Percentiles rank a stretch among this genome's conserved stretches.
These are phyloP conservation scores for Tubulanus polymorphus DNA, from an alignment of 2,888 invertebrate species.

Conservation along the genomic window DNA sequence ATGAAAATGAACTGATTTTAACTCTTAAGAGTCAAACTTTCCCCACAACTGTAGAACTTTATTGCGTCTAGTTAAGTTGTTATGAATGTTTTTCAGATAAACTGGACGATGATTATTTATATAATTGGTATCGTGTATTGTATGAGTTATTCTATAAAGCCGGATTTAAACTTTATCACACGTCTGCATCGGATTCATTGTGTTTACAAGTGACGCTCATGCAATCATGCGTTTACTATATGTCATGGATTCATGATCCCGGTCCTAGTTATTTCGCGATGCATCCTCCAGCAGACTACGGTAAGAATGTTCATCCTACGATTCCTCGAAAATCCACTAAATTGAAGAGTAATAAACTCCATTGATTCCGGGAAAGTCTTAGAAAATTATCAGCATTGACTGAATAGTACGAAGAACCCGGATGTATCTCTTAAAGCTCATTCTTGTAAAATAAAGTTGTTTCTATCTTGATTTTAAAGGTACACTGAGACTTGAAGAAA, in stretches of 20 bases:
- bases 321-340: no score
- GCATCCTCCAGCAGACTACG: slow-evolving; percentile 27
- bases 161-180: slow-evolving; percentile 42
- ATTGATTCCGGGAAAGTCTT: no score
- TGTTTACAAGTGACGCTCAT: slow-evolving; percentile 50
- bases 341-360: no score
- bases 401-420: no score
- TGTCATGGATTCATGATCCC: slow-evolving; percentile 40
- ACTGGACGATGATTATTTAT: slow-evolving; percentile 24
- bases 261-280: slow-evolving; percentile 35
- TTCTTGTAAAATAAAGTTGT: no score
- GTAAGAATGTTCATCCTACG: slow-evolving; percentile 21
- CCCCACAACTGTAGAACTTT: no score
- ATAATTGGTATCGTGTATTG: slow-evolving; percentile 35
- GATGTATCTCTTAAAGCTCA: no score
- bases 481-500: slow-evolving; percentile 14
- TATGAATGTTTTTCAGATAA: slow-evolving; percentile 21
- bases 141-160: slow-evolving; percentile 40
- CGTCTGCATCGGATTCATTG: slow-evolving; percentile 36
- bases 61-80: no score
- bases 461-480: slow-evolving; percentile 10
- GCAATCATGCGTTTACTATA: slow-evolving; percentile 45
- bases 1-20: no score
- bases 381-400: no score
- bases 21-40: no score